Evolutionary conservation across 2,888 invertebrate species (phyloP), one percentile per base, ranked within the genome.

Genomic region (Lapara coniferarum): DNA sequence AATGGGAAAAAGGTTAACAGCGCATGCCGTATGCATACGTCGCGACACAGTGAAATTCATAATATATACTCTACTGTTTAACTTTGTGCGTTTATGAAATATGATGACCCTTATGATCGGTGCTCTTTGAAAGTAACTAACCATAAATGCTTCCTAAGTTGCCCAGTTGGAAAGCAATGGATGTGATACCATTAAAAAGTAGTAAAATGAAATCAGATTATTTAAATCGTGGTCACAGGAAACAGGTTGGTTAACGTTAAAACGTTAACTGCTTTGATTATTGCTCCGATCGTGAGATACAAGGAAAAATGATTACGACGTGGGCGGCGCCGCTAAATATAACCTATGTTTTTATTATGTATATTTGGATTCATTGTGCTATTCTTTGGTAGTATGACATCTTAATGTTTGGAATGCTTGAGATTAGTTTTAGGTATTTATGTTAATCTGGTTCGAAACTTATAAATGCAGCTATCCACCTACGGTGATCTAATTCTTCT

Each of bases 1-100:
- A 81, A 87, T 87, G 87, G 85, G 88, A 88, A 90, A 88, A 90
- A 89, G 87, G 85, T 87, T 88, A 89, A 86, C 84, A 81, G 85
- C 83, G 76, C 74, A 79, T 82, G 74, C 77, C 44, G 80, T 75
- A 82, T 82, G 75, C 77, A 79, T 78, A 77, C 74, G 70, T 77
- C 78, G 78, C 77, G 74, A 71, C 77, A 72, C 75, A 75, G 78
- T 77, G 79, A 78, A 81, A 79, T 75, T 77, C 69, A 72, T 68
- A 44, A 56, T 19, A 49, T 49, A 63, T 49, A 63, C 63, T 73
- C 69, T 69, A 63, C 69, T 49, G 12, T 49, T 63, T 46, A 59
- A 59, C 59, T 59, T 19, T 63, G 49, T 63, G 12, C 25, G 63
- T 63, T 63, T 49, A 63, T 63, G 63, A 63, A 63, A 46, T 63